Percentiles rank a stretch among this genome's conserved stretches.
Conservation (phyloP, 1,140 invertebrate genomes). For the Palaemon carinicauda region DNA sequence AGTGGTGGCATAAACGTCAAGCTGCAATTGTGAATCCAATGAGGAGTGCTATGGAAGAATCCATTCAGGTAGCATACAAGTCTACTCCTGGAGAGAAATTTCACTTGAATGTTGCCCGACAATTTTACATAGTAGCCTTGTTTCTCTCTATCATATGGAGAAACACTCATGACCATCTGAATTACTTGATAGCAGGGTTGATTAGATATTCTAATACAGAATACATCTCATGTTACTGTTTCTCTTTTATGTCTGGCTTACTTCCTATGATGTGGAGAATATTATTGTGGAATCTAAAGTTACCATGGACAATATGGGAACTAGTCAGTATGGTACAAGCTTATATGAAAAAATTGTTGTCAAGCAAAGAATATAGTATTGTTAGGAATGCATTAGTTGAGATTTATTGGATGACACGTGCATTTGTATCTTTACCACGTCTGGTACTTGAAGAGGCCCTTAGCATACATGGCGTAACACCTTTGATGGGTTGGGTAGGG, state of each 20-base stretch:
- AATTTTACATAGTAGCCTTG: too few relatives aligned
- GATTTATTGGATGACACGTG: slow-evolving; percentile 52
- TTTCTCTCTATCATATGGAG: too few relatives aligned
- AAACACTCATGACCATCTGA: background rate
- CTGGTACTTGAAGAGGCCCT: slow-evolving; percentile 50
- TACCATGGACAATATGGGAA: background rate
- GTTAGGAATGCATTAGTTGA: slow-evolving; percentile 31
- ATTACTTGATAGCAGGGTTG: background rate
- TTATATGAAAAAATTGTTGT: background rate
- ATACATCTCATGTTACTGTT: background rate
- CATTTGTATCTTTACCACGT: slow-evolving; percentile 46
- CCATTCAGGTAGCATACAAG: too few relatives aligned
- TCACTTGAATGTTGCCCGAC: too few relatives aligned
- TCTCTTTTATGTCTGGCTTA: background rate
- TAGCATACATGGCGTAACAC: slow-evolving; percentile 12
- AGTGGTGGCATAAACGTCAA: background rate
- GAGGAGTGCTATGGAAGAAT: too few relatives aligned
- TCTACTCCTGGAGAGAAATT: too few relatives aligned
- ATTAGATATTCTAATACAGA: background rate
- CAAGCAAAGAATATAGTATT: background rate
- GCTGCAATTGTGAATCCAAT: too few relatives aligned
- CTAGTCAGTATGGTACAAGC: background rate
- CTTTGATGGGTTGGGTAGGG: slow-evolving; percentile 40
- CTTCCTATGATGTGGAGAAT: background rate
- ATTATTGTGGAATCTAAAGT: background rate